A percentile compares a stretch with the other conserved stretches of the same genome.
These are phyloP conservation scores for Dendrolimus pini DNA, from an alignment of 2,888 invertebrate species.

Conservation along the genomic window DNA sequence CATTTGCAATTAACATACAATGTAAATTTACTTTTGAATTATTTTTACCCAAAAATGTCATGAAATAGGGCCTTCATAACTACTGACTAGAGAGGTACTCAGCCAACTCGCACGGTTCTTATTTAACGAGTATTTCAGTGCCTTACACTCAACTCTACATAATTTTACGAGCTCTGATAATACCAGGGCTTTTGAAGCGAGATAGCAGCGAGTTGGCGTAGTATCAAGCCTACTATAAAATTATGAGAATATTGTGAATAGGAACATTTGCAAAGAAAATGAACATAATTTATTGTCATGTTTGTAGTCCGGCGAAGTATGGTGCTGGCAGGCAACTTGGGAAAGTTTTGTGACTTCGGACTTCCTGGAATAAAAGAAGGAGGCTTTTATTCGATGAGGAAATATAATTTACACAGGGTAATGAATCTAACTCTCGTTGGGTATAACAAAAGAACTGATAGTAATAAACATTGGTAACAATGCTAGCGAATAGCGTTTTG, in stretches of 20 bases:
- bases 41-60: too few species aligned
- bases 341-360: neutral
- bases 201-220: conserved; percentile 37
- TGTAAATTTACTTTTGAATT: too few species aligned
- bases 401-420: neutral
- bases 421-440: too few species aligned
- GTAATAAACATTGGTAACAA: too few species aligned
- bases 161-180: conserved; percentile 30
- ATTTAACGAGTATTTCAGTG: conserved; percentile 1
- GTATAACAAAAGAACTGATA: too few species aligned
- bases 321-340: conserved; percentile 16
- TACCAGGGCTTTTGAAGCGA: conserved; percentile 28
- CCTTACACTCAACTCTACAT: conserved; percentile 21
- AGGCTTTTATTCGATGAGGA: conserved; percentile 8
- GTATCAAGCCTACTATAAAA: conserved; percentile 35
- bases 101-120: neutral
- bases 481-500: too few species aligned
- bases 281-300: conserved; percentile 28
- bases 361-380: conserved; percentile 7
- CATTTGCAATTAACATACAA: too few species aligned
- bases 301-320: conserved; percentile 15
- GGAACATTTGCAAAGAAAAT: conserved; percentile 30
- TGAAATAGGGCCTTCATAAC: too few species aligned
- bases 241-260: conserved; percentile 34
- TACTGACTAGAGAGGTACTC: neutral